Evolutionary conservation across 2,888 invertebrate genomes (phyloP), one percentile per base, ranked within the genome.

Genomic region (Nemurella pictetii): DNA sequence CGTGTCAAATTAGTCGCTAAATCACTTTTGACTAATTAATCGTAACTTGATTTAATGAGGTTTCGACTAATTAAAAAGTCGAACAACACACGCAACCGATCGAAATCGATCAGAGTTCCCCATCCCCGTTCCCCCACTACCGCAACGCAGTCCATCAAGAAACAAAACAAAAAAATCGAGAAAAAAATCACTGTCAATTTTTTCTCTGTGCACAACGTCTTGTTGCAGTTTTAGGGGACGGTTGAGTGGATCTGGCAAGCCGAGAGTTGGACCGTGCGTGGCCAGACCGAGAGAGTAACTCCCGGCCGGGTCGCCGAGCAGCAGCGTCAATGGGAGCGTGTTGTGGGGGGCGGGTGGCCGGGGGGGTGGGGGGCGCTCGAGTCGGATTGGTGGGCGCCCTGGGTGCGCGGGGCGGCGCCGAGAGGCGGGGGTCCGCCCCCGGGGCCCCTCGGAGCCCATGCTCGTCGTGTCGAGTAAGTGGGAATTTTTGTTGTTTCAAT

Each of bases 401-500:
- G 15, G 55, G 15, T 15, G 55, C 55, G 9, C 9, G n/a, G 12
- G 55, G 55, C 55, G 55, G 55, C 15, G 55, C 20, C 55, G 20
- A 20, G 78, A 77, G 35, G 4, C n/a, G 2, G 35, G 32, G 35
- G 15, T 26, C 32, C 80, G 36, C 80, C 80, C 35, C 20, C n/a
- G 2, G 2, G 28, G 27, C 80, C 35, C 20, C n/a, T 4, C 0
- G 28, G 27, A 75, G 28, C 27, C 28, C 27, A 28, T 26, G 75
- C 26, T 26, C 9, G n/a, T 9, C 28, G 75, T 75, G 75, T 25
- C 32, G 25, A 74, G n/a, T 32, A 26, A 26, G 30, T 35, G 80
- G 36, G 35, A 80, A 80, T 35, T 80, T 80, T 80, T 80, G 80
- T 80, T 80, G 35, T 80, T 80, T 80, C 80, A 80, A 80, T 80